phyloP scores from a whole-genome alignment of 2,113 vertebrate genomes.

The Baryphthengus martii region DNA sequence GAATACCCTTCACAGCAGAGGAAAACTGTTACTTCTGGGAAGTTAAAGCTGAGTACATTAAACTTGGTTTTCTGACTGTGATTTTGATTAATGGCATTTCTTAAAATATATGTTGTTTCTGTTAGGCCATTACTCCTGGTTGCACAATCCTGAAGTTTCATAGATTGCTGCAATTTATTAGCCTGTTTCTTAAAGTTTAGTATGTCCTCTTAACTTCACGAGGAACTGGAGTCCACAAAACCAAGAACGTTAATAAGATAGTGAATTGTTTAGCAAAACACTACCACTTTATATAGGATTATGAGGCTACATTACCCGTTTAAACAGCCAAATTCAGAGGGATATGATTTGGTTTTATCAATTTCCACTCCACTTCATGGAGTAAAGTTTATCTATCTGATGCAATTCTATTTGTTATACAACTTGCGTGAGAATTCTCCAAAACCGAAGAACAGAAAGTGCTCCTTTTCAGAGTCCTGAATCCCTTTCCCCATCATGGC shows the following conservation, averaged over 20 bases:
- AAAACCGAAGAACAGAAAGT: not conserved
- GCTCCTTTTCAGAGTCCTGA: not conserved
- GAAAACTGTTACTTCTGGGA: not conserved
- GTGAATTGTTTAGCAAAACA: not conserved
- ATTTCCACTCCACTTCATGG: not conserved
- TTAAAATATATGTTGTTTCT: not conserved
- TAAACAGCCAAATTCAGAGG: not conserved
- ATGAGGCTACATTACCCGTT: not conserved
- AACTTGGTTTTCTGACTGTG: not conserved
- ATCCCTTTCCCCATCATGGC: not conserved
- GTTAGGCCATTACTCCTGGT: not conserved
- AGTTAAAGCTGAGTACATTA: not conserved
- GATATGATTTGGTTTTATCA: not conserved
- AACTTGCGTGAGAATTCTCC: not conserved
- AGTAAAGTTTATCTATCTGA: not conserved
- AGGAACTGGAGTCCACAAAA: not conserved
- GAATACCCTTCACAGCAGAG: not conserved
- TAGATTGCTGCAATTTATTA: not conserved
- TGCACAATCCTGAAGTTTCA: not conserved
- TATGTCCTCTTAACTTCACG: not conserved
- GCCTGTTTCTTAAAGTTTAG: not conserved
- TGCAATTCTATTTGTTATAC: not conserved
- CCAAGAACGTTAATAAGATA: not conserved
- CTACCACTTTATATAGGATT: not conserved
- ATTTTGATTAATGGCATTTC: constrained; percentile 13